A percentile compares a stretch with the other conserved stretches of the same genome.
These are phyloP conservation scores for Aptenodytes forsteri DNA, from an alignment of 2,113 vertebrate species.

Conservation along the genomic window DNA sequence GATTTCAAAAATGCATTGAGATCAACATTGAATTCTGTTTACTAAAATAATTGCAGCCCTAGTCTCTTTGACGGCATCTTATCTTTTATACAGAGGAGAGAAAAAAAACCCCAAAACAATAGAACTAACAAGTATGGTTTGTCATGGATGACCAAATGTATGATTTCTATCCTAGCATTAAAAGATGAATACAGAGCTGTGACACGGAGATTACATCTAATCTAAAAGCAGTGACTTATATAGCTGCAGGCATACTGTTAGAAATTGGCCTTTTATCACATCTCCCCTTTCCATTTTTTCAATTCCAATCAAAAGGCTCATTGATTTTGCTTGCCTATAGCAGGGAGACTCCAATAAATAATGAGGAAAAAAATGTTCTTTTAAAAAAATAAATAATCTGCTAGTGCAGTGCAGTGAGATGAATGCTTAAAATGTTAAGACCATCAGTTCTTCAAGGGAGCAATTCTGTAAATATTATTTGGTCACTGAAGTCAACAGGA, in stretches of 20 bases:
- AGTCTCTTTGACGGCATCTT: background rate
- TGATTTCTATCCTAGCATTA: slow-evolving; percentile 2
- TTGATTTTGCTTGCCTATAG: slow-evolving; percentile 23
- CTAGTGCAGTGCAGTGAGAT: background rate
- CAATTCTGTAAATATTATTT: background rate
- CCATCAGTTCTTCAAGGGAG: background rate
- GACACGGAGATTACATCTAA: background rate
- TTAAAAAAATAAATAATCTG: slow-evolving; percentile 20
- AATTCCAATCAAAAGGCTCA: slow-evolving; percentile 30
- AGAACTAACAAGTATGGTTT: background rate
- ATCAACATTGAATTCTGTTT: background rate
- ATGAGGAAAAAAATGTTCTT: background rate
- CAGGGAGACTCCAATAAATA: slow-evolving; percentile 4
- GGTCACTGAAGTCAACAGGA: background rate
- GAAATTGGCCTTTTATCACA: background rate
- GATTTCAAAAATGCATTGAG: slow-evolving; percentile 4
- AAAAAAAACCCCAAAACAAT: background rate
- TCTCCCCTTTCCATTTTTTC: background rate
- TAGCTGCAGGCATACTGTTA: background rate
- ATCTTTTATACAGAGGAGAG: background rate
- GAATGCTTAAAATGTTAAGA: background rate
- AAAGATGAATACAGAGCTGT: slow-evolving; percentile 15
- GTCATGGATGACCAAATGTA: background rate
- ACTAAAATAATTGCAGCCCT: slow-evolving; percentile 17
- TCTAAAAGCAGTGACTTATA: slow-evolving; percentile 39